Conservation (phyloP, 2,888 invertebrate species). For the Nephrocerus scutellatus region DNA sequence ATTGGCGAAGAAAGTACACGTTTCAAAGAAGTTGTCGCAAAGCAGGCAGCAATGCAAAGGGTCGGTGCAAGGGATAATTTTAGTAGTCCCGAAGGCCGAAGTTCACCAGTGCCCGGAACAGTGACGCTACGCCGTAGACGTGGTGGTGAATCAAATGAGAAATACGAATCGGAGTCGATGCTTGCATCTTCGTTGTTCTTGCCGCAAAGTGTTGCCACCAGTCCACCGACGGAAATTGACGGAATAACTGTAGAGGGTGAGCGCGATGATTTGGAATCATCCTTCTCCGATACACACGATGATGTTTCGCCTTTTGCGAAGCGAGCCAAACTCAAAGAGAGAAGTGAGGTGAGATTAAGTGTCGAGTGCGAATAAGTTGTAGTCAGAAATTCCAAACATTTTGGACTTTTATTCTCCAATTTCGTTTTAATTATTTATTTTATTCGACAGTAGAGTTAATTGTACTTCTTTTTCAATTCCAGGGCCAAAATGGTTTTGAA, state of each 20-base stretch:
- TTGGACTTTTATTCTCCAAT: neutral
- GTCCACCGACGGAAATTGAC: conserved; percentile 15
- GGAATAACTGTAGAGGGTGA: conserved; percentile 14
- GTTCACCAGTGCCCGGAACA: conserved; percentile 5
- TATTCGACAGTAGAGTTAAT: neutral
- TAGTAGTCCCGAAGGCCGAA: conserved; percentile 13
- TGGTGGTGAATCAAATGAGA: conserved; percentile 15
- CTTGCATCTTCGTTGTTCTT: conserved; percentile 19
- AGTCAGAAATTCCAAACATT: conserved; percentile 13
- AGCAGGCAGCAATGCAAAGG: conserved; percentile 42
- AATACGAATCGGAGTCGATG: conserved; percentile 17
- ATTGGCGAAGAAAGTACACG: conserved; percentile 43
- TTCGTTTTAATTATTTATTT: conserved; percentile 2
- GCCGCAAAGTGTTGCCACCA: conserved; percentile 19
- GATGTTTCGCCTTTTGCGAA: conserved; percentile 37
- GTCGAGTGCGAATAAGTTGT: neutral
- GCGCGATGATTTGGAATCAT: conserved; percentile 28
- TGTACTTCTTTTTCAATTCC: conserved; percentile 40
- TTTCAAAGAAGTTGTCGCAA: conserved; percentile 44
- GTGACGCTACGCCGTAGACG: conserved; percentile 6
- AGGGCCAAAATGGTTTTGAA: conserved; percentile 92
- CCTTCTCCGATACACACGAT: conserved; percentile 30
- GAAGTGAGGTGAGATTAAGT: conserved; percentile 32
- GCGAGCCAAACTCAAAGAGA: conserved; percentile 26
- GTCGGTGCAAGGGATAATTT: conserved; percentile 35